Evolutionary conservation across 2,888 invertebrate genomes (phyloP).

Genomic region (Metacarcinus magister): DNA sequence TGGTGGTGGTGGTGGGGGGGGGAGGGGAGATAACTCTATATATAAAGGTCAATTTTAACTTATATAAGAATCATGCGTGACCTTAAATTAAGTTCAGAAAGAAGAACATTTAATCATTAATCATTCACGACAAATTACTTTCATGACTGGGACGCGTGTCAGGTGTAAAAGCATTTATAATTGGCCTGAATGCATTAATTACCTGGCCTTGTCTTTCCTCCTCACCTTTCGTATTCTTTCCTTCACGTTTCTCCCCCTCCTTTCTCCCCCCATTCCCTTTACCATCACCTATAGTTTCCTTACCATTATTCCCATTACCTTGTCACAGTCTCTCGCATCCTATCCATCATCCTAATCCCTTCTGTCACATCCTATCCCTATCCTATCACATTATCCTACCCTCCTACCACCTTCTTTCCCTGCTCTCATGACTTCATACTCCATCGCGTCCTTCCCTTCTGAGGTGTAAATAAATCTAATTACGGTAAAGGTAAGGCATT

Average conservation of each 20-base stretch:
- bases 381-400: neutral
- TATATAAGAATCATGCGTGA: neutral
- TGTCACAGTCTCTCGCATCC: neutral
- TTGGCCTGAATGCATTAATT: constrained; percentile 17
- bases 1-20: neutral
- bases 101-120: neutral
- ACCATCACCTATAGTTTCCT: neutral
- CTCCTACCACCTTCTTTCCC: neutral
- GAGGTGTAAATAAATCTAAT: constrained; percentile 39
- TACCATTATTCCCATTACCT: neutral
- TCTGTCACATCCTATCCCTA: neutral
- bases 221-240: neutral
- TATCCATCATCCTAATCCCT: neutral
- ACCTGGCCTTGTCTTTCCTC: neutral
- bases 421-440: neutral
- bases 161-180: constrained; percentile 37
- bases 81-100: neutral
- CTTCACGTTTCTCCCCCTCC: neutral
- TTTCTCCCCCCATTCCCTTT: neutral
- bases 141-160: neutral
- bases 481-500: constrained; percentile 40
- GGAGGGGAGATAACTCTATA: neutral
- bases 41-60: neutral
- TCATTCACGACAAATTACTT: constrained; percentile 26
- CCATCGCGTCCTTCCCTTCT: neutral